Evolutionary conservation across 2,888 invertebrate species (phyloP).

Genomic region (Sarcophaga carnaria): DNA sequence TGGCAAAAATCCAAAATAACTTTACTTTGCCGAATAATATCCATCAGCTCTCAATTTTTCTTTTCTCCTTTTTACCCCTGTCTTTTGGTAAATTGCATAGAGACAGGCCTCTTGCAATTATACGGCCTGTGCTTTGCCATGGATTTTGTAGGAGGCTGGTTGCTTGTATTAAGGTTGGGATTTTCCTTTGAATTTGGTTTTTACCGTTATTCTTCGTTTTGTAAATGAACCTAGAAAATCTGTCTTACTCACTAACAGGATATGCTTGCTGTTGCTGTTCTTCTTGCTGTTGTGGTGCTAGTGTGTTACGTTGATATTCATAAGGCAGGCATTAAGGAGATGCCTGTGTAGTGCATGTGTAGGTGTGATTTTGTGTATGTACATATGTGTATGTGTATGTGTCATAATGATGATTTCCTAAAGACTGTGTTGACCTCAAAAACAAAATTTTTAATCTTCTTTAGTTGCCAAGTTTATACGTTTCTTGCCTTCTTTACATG

Average conservation of each 20-base stretch:
- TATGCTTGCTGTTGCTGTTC: slow-evolving; percentile 3
- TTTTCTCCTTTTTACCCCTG: not conserved
- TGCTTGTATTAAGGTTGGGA: not conserved
- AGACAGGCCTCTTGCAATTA: not conserved
- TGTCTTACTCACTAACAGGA: slow-evolving; percentile 44
- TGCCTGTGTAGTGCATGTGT: not conserved
- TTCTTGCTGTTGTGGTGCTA: not conserved
- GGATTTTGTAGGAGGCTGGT: not conserved
- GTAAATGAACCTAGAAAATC: slow-evolving; percentile 46
- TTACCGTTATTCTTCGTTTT: slow-evolving; percentile 8
- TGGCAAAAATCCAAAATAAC: slow-evolving; percentile 56
- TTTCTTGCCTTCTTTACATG: not conserved
- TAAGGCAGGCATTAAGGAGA: not conserved
- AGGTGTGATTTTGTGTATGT: not conserved
- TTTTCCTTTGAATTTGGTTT: not conserved
- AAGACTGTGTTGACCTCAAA: slow-evolving; percentile 54
- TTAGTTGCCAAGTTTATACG: slow-evolving; percentile 40
- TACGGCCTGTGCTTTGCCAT: not conserved
- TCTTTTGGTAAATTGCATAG: not conserved
- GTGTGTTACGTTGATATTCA: no score
- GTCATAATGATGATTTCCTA: slow-evolving; percentile 3
- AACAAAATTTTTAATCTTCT: slow-evolving; percentile 46
- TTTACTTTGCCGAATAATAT: not conserved
- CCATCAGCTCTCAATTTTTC: no score
- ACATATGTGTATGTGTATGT: not conserved